Evolutionary conservation across 2,888 invertebrate genomes (phyloP), one percentile per base, ranked within the genome.

Genomic region (Phaonia tiefii): DNA sequence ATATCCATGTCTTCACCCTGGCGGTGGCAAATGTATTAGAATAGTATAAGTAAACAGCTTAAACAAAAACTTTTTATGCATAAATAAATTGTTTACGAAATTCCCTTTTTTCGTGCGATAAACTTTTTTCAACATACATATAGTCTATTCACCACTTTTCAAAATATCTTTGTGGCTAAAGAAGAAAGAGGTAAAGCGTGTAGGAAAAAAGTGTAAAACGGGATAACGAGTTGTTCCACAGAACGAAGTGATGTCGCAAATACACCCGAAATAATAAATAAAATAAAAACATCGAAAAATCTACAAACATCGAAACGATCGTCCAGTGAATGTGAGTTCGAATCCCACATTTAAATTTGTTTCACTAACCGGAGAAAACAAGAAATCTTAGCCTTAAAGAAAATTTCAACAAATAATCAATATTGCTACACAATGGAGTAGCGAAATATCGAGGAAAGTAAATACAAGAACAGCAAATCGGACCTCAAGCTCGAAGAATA

Each of bases 71-170:
- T 31, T 31, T 8, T 65, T 25, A 10, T 46, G 79, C 65, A 71
- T 75, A 71, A 79, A 67, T 66, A 80, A 65, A 73, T 80, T 76
- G 69, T 73, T 69, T 69, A 69, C 60, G 63, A 72, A 75, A 60
- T 75, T 44, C 63, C 39, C 42, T 20, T 63, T 26, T n/a, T 69
- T 58, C 58, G 13, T 11, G 69, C 60, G 20, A 63, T 37, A 39
- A 63, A 72, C 56, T 60, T 72, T 54, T 20, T 75, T 26, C 66
- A 72, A 75, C 65, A 56, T 70, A 79, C n/a, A n/a, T n/a, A n/a
- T n/a, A n/a, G n/a, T n/a, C n/a, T 75, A 67, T 79, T 25, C 60
- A 60, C 71, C 54, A 67, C 75, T 67, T 75, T 63, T 65, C 49
- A 51, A 51, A 58, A 73, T 73, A 39, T 15, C 76, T 65, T 63